Percentiles rank a stretch among this genome's conserved stretches.
These are phyloP conservation scores for Temnothorax nylanderi DNA, from an alignment of 1,140 invertebrate species.

Conservation along the genomic window DNA sequence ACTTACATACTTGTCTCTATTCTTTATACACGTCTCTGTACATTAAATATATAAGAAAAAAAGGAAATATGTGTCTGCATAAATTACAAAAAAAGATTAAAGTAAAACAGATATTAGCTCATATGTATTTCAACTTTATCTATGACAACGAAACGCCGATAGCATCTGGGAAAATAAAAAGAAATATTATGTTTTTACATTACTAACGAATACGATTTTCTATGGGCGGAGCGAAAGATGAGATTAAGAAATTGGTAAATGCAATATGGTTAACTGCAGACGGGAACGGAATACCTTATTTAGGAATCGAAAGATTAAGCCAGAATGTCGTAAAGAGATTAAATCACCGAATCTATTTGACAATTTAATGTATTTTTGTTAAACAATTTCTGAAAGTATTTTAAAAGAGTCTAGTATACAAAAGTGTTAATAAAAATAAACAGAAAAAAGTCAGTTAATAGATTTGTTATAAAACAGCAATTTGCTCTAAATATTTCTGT, in stretches of 20 bases:
- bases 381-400: background rate
- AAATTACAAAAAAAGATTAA: conserved; percentile 1
- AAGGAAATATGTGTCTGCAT: background rate
- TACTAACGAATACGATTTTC: conserved; percentile 71
- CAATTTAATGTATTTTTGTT: background rate
- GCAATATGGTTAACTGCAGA: conserved; percentile 60
- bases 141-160: background rate
- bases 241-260: conserved; percentile 71
- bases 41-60: background rate
- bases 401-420: background rate
- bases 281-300: conserved; percentile 62
- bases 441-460: background rate
- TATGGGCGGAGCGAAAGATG: conserved; percentile 46
- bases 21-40: background rate
- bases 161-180: background rate
- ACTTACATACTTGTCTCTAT: background rate
- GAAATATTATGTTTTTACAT: conserved; percentile 60
- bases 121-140: background rate
- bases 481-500: background rate
- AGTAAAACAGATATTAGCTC: background rate
- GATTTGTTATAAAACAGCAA: background rate
- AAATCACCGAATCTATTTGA: conserved; percentile 5
- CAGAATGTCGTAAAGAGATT: conserved; percentile 47
- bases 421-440: background rate
- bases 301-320: conserved; percentile 58